Evolutionary conservation across 2,888 invertebrate genomes (phyloP), one percentile per base, ranked within the genome.

Genomic region (Epistrophella euchroma): DNA sequence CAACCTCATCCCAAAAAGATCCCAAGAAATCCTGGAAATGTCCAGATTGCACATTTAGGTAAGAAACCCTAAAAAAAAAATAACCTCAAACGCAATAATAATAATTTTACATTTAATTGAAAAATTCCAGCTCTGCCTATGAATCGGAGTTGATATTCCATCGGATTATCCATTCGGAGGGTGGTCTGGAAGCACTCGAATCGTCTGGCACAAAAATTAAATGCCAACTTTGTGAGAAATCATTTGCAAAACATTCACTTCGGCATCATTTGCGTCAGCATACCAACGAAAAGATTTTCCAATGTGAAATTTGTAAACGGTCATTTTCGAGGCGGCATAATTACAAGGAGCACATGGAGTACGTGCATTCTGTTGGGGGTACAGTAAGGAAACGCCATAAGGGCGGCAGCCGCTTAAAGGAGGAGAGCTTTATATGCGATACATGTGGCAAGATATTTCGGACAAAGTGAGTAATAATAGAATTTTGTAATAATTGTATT

Each of bases 111-210:
- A 17, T 66, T 75, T 81, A 76, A 85, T 76, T 76, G 45, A 70
- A 81, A 80, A 80, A 85, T 85, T 80, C 81, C 71, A 89, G 89
- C 11, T 81, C 95, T 0, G 93, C 94, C 70, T 95, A 95, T 0
- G 94, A 95, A 85, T 94, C 96, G 0, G 97, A 97, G 90, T 94
- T 95, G 73, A 93, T 96, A 76, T 96, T 95, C 90, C 97, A 97
- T 91, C 94, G 95, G 88, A 94, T 95, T 0, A 92, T 96, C 1
- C 97, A 97, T 90, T 92, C 93, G 0, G 88, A 89, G 25, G 88
- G 88, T 6, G 35, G 60, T 0, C n/a, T 78, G 43, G 66, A 64
- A 19, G 75, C 93, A 0, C 90, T 93, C 0, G 79, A 88, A 25
- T 89, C 88, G 35, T 89, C 88, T 32, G 81, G 89, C 17, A 88